Evolutionary conservation across 2,797 vertebrate genomes (phyloP).

Genomic region (Gorsachius magnificus): DNA sequence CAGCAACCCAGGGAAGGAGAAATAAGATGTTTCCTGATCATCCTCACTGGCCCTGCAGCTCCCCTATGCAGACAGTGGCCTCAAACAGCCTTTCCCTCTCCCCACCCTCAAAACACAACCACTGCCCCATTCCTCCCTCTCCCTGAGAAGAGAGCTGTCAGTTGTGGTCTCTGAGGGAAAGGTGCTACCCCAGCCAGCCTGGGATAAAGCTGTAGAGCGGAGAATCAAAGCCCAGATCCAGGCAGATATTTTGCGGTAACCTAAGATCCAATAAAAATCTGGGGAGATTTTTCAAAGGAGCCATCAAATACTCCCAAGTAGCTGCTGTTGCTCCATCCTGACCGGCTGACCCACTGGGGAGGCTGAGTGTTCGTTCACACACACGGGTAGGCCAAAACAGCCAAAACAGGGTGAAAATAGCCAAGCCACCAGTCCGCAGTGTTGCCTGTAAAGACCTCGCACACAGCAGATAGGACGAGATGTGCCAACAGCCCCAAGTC

Average conservation of each 20-base stretch:
- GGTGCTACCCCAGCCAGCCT: background rate
- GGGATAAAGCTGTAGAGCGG: background rate
- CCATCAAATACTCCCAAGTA: background rate
- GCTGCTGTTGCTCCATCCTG: background rate
- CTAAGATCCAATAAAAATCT: background rate
- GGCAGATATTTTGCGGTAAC: slow-evolving; percentile 11
- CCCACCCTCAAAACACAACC: background rate
- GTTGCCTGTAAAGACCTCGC: background rate
- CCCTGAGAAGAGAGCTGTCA: background rate
- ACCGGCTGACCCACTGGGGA: background rate
- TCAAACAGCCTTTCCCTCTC: slow-evolving; percentile 25
- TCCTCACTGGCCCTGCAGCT: background rate
- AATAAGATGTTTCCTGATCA: background rate
- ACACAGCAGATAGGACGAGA: background rate
- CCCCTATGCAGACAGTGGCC: background rate
- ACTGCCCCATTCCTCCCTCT: slow-evolving; percentile 26
- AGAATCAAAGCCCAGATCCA: slow-evolving; percentile 42
- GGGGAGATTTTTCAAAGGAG: slow-evolving; percentile 11
- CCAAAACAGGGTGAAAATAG: background rate
- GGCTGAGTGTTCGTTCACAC: background rate
- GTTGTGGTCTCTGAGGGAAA: slow-evolving; percentile 59
- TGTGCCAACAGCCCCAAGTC: background rate
- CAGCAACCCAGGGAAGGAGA: background rate
- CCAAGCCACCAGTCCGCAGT: background rate
- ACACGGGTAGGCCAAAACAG: background rate